These are phyloP conservation scores for Dexiosoma caninum DNA, from an alignment of 2,888 invertebrate genomes.

Conservation along the genomic window DNA sequence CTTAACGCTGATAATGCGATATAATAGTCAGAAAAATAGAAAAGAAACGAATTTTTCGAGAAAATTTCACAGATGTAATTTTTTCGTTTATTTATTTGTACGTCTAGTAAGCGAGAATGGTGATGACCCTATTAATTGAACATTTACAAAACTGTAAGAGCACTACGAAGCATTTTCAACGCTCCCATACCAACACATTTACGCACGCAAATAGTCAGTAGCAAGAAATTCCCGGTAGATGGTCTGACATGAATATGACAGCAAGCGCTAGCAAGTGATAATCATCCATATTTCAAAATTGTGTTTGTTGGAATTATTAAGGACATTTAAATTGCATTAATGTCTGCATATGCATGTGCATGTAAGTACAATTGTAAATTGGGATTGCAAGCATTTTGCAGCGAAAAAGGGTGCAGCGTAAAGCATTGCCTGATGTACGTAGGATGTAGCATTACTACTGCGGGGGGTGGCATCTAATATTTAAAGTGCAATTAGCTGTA, in stretches of 20 bases:
- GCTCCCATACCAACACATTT: not conserved
- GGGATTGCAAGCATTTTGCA: not conserved
- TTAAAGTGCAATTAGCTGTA: slow-evolving; percentile 74
- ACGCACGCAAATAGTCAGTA: not conserved
- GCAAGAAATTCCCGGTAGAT: not conserved
- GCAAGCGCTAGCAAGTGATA: not conserved
- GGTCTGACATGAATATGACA: not conserved
- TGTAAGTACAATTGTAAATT: no score
- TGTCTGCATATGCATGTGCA: no score
- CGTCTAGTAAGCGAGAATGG: no score
- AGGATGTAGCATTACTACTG: no score
- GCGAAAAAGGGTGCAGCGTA: not conserved
- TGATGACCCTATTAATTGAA: slow-evolving; percentile 2
- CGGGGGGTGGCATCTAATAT: slow-evolving; percentile 51
- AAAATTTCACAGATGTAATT: no score
- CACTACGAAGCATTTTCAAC: not conserved
- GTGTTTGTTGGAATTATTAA: not conserved
- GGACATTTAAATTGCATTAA: slow-evolving; percentile 11
- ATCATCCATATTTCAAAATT: no score
- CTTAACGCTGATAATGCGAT: no score
- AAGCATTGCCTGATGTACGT: not conserved
- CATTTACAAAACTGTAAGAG: not conserved
- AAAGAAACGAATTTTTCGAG: no score
- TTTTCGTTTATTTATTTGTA: no score
- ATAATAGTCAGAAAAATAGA: no score